Evolutionary conservation across 2,113 vertebrate species (phyloP).

Genomic region (Nannobrachium achirus): DNA sequence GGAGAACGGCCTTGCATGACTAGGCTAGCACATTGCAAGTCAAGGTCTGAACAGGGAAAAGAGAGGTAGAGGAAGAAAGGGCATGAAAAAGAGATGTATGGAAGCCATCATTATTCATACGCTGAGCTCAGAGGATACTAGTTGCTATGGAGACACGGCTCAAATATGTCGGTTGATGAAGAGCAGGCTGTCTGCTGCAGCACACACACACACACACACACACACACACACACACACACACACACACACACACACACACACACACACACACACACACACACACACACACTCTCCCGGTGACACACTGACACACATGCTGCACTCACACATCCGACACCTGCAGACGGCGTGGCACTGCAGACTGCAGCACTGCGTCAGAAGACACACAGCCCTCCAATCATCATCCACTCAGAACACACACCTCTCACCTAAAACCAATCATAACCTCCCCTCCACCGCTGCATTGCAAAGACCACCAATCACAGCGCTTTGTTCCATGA

Average conservation of each 20-base stretch:
- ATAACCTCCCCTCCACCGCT: not conserved
- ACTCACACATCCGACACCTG: slow-evolving; percentile 23
- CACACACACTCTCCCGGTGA: not conserved
- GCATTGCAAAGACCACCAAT: slow-evolving; percentile 45
- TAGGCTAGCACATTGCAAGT: no score
- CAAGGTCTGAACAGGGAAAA: not conserved
- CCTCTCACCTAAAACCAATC: slow-evolving; percentile 54
- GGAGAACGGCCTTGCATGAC: not conserved
- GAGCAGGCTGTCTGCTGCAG: slow-evolving; percentile 48
- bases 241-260: slow-evolving; percentile 21
- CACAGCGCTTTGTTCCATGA: slow-evolving; percentile 32
- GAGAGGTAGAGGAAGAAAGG: not conserved
- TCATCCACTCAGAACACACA: slow-evolving; percentile 37
- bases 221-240: slow-evolving; percentile 29
- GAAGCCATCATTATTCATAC: slow-evolving; percentile 69
- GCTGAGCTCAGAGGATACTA: slow-evolving; percentile 51
- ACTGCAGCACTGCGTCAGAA: slow-evolving; percentile 68
- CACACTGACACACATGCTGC: not conserved
- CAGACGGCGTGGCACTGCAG: slow-evolving; percentile 54
- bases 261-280: not conserved
- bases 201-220: not conserved
- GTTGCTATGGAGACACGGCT: slow-evolving; percentile 74
- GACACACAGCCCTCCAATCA: slow-evolving; percentile 47
- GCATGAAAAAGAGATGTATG: not conserved
- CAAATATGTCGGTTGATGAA: slow-evolving; percentile 59